A percentile compares a stretch with the other conserved stretches of the same genome.
Conservation (phyloP, 2,797 vertebrate genomes). For the Clangula hyemalis region DNA sequence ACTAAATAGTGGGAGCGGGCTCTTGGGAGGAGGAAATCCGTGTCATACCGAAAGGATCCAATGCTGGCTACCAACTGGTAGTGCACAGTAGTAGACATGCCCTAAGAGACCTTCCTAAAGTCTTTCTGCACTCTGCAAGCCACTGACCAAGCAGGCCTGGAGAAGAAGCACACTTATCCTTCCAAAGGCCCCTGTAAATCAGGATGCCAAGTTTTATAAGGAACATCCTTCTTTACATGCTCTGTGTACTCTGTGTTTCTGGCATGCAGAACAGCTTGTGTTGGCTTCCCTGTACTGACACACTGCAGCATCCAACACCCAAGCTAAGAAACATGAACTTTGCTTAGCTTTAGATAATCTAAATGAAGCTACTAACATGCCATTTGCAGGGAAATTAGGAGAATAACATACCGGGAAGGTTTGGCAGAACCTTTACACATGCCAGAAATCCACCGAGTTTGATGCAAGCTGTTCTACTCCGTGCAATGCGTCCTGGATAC, state of each 20-base stretch:
- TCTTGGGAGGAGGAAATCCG: background rate
- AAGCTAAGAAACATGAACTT: background rate
- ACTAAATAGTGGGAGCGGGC: fast-evolving
- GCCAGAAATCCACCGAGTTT: background rate
- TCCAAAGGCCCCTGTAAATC: background rate
- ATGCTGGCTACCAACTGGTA: background rate
- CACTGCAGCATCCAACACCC: fast-evolving
- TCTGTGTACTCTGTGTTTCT: background rate
- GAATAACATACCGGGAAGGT: background rate
- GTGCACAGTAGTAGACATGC: background rate
- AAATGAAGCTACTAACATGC: background rate
- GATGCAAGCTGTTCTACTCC: background rate
- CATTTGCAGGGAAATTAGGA: background rate
- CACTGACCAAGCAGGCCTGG: background rate
- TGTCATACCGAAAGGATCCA: background rate
- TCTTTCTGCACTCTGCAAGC: background rate
- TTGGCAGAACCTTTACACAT: background rate
- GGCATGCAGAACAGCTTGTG: background rate
- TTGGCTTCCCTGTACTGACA: background rate
- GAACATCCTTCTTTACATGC: background rate
- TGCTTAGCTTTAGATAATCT: background rate
- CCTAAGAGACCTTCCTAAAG: background rate
- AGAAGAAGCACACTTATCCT: background rate
- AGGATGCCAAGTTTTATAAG: background rate
- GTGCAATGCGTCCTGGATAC: background rate